These are phyloP conservation scores for Corythoichthys intestinalis DNA, from an alignment of 2,113 vertebrate species.

Conservation along the genomic window DNA sequence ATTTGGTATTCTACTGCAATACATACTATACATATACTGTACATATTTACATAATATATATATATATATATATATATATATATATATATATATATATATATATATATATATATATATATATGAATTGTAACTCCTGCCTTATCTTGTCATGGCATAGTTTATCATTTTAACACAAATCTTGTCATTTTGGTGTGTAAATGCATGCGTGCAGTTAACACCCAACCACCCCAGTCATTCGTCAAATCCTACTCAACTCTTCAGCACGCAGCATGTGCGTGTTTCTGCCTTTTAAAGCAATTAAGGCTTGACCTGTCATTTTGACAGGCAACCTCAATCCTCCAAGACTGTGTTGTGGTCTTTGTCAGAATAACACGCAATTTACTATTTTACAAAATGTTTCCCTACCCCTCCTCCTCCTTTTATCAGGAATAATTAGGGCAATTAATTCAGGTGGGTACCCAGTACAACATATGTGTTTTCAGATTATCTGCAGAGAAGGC, in stretches of 20 bases:
- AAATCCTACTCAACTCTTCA: constrained; percentile 33
- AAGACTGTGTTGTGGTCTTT: constrained; percentile 35
- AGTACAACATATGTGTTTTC: constrained; percentile 68
- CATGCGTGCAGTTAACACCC: constrained; percentile 16
- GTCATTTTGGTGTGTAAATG: constrained; percentile 42
- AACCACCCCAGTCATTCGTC: constrained; percentile 21
- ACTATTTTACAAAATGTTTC: constrained; percentile 7
- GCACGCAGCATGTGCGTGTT: constrained; percentile 47
- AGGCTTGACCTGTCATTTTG: constrained; percentile 52
- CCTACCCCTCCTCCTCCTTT: constrained; percentile 20
- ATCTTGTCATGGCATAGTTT: neutral
- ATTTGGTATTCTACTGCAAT: too few relatives aligned
- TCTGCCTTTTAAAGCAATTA: constrained; percentile 65
- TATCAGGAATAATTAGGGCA: constrained; percentile 72
- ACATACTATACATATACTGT: too few relatives aligned
- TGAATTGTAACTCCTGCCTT: neutral
- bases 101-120: too few relatives aligned
- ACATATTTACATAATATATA: too few relatives aligned
- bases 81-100: too few relatives aligned
- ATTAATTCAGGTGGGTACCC: constrained; percentile 69
- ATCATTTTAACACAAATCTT: constrained; percentile 31
- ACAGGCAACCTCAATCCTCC: constrained; percentile 58
- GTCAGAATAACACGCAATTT: constrained; percentile 17
- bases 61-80: too few relatives aligned
- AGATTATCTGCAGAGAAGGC: constrained; percentile 55